These are phyloP conservation scores for Brachyptera putata DNA, from an alignment of 2,888 invertebrate species.

Conservation along the genomic window DNA sequence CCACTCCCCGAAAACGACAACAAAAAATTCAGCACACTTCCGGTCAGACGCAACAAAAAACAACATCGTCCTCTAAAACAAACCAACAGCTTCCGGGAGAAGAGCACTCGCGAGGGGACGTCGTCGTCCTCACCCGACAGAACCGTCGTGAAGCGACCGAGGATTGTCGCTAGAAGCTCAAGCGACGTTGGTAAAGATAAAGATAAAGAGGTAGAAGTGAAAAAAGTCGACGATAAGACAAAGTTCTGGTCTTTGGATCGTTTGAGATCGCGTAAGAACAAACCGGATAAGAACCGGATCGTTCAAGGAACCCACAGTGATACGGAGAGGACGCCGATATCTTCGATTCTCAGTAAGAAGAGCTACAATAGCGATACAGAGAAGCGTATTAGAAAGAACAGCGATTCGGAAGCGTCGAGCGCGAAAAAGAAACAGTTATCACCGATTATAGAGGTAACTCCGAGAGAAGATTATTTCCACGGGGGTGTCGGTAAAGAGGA, in stretches of 20 bases:
- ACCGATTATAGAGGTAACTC: slow-evolving; percentile 74
- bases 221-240: slow-evolving; percentile 6
- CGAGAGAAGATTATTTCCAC: slow-evolving; percentile 62
- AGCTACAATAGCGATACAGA: slow-evolving; percentile 59
- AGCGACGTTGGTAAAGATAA: slow-evolving; percentile 52
- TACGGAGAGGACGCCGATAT: slow-evolving; percentile 41
- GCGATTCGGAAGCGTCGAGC: slow-evolving; percentile 30
- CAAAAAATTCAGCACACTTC: slow-evolving; percentile 26
- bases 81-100: slow-evolving; percentile 19
- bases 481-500: slow-evolving; percentile 43
- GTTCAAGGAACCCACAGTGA: slow-evolving; percentile 46
- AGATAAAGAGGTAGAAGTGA: not conserved
- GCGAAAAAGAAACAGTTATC: slow-evolving; percentile 65
- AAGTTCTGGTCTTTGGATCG: slow-evolving; percentile 25
- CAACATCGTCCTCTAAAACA: not conserved
- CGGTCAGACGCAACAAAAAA: slow-evolving; percentile 21
- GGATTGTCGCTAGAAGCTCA: slow-evolving; percentile 41
- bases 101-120: slow-evolving; percentile 7
- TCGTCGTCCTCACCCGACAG: slow-evolving; percentile 22
- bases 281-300: not conserved
- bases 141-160: slow-evolving; percentile 4
- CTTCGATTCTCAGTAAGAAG: slow-evolving; percentile 41
- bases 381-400: slow-evolving; percentile 50
- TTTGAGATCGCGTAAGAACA: slow-evolving; percentile 8
- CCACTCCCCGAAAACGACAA: not conserved